Evolutionary conservation across 2,888 invertebrate genomes (phyloP), one percentile per base, ranked within the genome.

Genomic region (Chaitophorus viminalis): DNA sequence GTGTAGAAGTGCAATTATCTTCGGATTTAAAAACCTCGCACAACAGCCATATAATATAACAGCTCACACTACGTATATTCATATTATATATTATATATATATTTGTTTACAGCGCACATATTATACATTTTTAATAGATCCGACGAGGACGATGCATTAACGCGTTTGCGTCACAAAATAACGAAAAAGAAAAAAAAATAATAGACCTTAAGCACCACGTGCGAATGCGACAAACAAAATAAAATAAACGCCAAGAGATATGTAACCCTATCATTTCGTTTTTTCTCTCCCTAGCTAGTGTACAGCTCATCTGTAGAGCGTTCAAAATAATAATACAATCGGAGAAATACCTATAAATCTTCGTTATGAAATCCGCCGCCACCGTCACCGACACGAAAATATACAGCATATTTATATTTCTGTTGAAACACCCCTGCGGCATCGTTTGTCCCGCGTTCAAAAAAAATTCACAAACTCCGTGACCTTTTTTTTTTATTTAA

Each of bases 1-100:
- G n/a, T n/a, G n/a, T n/a, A n/a, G 70, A 70, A 74, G 74, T 36
- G 82, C 54, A 82, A 82, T 82, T 82, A 74, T n/a, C 76, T 29
- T 5, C 29, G 76, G 46, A 31, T 29, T 70, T 70, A 29, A 70
- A 70, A 70, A 29, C 31, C 70, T 4, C 29, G 29, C 70, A n/a
- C n/a, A 17, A 14, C 11, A 3, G 31, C 29, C 60, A 60, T 60
- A n/a, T n/a, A n/a, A n/a, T n/a, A n/a, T n/a, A 4, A 60, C 21
- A 46, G 60, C 60, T 60, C 60, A 3, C 8, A 25, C 25, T 60
- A 11, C 14, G 46, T 46, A 46, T 14, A 3, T 46, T 46, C 46
- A 46, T 46, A 36, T 6, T 3, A 3, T 6, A 6, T 36, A n/a
- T n/a, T n/a, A n/a, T n/a, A n/a, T n/a, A n/a, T n/a, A 14, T 3